Conservation (phyloP, 1,140 invertebrate species). For the Cotesia chilonis region DNA sequence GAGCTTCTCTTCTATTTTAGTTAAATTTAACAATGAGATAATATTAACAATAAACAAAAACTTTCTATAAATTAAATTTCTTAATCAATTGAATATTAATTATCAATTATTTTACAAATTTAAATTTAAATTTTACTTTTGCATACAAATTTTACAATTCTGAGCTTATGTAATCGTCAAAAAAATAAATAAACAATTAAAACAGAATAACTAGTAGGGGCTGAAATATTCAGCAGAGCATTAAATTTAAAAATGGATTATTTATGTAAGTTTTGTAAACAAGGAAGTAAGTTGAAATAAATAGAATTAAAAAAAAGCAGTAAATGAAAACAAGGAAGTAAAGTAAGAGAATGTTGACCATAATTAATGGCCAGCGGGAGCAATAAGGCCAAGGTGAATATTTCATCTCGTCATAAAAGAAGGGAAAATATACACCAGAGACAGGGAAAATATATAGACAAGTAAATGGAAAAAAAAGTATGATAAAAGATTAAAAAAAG, state of each 20-base stretch:
- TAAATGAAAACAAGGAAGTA: neutral
- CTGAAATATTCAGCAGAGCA: neutral
- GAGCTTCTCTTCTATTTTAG: too few species aligned
- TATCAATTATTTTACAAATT: too few species aligned
- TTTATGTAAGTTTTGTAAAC: neutral
- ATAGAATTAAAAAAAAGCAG: neutral
- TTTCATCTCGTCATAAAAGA: constrained; percentile 31
- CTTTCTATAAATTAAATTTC: too few species aligned
- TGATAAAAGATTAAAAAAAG: constrained; percentile 15
- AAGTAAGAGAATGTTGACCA: constrained; percentile 9
- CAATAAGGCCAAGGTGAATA: constrained; percentile 28
- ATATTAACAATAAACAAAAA: too few species aligned
- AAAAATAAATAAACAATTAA: too few species aligned
- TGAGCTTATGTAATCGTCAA: too few species aligned
- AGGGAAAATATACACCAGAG: constrained; percentile 19
- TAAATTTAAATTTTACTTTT: too few species aligned
- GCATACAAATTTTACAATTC: too few species aligned
- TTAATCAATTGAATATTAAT: too few species aligned
- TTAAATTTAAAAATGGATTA: neutral
- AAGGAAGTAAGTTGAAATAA: neutral
- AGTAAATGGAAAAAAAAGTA: constrained; percentile 15
- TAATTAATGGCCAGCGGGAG: constrained; percentile 29
- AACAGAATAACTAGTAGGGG: too few species aligned
- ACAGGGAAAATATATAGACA: constrained; percentile 16
- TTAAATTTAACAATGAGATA: too few species aligned